These are phyloP conservation scores for Acleris literana DNA, from an alignment of 2,888 invertebrate genomes.

Conservation along the genomic window DNA sequence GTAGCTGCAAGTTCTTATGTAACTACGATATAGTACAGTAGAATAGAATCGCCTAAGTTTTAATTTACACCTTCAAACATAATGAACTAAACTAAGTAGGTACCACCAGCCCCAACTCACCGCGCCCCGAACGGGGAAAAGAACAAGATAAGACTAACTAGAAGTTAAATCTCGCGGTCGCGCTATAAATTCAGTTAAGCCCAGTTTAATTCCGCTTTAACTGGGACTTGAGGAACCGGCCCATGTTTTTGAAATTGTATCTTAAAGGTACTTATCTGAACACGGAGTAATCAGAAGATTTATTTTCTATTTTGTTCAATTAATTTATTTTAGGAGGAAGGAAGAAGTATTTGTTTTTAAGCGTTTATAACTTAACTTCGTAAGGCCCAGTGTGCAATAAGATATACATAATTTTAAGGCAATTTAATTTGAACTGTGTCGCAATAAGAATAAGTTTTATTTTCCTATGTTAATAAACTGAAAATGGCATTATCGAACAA, in stretches of 20 bases:
- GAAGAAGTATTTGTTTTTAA: not conserved
- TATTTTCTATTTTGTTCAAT: constrained; percentile 17
- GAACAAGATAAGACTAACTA: constrained; percentile 45
- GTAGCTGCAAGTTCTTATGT: too few species aligned
- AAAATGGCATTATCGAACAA: too few species aligned
- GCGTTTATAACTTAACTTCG: not conserved
- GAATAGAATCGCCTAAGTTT: too few species aligned
- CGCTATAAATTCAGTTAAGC: constrained; percentile 44
- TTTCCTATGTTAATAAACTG: too few species aligned
- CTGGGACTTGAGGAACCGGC: constrained; percentile 30
- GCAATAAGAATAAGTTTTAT: too few species aligned
- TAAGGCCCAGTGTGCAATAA: too few species aligned
- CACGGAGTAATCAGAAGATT: constrained; percentile 23
- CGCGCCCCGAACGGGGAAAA: constrained; percentile 41
- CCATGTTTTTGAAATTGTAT: constrained; percentile 37
- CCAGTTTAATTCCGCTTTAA: constrained; percentile 44
- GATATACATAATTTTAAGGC: too few species aligned
- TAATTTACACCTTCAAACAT: not conserved
- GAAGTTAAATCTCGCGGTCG: constrained; percentile 42
- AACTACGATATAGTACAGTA: not conserved
- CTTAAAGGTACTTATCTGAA: constrained; percentile 36
- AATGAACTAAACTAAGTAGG: constrained; percentile 2
- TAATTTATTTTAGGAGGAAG: constrained; percentile 10
- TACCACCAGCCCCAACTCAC: constrained; percentile 17
- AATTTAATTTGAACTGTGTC: too few species aligned